A percentile compares a stretch with the other conserved stretches of the same genome.
Conservation (phyloP, 2,113 vertebrate species). For the Neodontobutis hainanensis region DNA sequence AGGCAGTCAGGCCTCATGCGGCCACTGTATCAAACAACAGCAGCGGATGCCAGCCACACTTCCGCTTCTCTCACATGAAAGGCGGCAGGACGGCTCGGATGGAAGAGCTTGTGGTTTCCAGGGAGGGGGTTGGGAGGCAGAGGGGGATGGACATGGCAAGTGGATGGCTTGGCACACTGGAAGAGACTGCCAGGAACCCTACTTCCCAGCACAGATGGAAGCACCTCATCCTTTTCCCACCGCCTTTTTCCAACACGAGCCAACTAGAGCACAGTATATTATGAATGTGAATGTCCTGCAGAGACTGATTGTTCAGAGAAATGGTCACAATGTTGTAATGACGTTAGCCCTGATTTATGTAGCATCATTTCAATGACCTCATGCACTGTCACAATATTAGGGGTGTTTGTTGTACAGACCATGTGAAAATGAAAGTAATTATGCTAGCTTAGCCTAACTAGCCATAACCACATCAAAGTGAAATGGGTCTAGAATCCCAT, state of each 20-base stretch:
- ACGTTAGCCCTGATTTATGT: no score
- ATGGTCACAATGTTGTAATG: not conserved
- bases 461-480: no score
- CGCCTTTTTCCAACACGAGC: slow-evolving; percentile 66
- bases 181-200: slow-evolving; percentile 72
- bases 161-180: slow-evolving; percentile 59
- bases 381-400: no score
- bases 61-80: slow-evolving; percentile 62
- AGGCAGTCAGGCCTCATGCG: slow-evolving; percentile 56
- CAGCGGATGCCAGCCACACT: slow-evolving; percentile 50
- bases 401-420: no score
- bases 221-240: slow-evolving; percentile 60
- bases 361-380: no score
- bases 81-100: slow-evolving; percentile 29
- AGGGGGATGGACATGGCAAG: slow-evolving; percentile 1
- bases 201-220: slow-evolving; percentile 83
- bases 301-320: not conserved
- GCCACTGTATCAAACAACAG: slow-evolving; percentile 64
- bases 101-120: slow-evolving; percentile 22
- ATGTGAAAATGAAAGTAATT: no score
- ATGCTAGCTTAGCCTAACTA: no score
- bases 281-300: slow-evolving; percentile 36
- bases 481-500: no score
- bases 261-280: slow-evolving; percentile 56
- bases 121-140: not conserved